Percentiles rank a stretch among this genome's conserved stretches.
phyloP scores from a whole-genome alignment of 2,797 vertebrate species.

The Pyrocephalus nanus region DNA sequence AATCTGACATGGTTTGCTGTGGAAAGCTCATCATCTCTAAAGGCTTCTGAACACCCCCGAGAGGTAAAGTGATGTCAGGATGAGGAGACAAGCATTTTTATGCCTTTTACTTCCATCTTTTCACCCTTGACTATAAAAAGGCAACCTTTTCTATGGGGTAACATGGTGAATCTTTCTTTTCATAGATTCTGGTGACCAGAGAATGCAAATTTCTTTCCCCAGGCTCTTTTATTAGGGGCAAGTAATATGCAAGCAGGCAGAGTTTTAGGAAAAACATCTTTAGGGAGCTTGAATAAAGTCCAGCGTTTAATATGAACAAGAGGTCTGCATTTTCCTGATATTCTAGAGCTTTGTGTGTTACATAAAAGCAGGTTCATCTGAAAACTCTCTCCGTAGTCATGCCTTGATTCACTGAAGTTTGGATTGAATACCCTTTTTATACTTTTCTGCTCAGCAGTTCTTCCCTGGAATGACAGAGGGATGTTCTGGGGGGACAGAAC shows the following conservation, averaged over 20 bases:
- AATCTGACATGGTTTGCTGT: not conserved
- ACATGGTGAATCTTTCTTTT: not conserved
- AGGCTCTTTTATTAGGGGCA: not conserved
- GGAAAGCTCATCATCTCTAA: not conserved
- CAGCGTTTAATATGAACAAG: not conserved
- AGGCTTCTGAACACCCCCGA: not conserved
- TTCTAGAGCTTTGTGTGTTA: not conserved
- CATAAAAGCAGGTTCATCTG: not conserved
- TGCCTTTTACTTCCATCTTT: not conserved
- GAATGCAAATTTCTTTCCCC: conserved; percentile 9
- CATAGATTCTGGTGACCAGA: not conserved
- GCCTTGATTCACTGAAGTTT: not conserved
- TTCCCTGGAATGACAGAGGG: not conserved
- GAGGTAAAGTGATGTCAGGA: not conserved
- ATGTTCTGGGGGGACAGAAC: not conserved
- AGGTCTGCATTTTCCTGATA: not conserved
- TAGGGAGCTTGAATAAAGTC: not conserved
- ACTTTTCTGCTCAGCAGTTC: not conserved
- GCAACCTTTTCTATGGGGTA: not conserved
- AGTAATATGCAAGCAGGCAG: not conserved
- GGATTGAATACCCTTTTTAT: not conserved
- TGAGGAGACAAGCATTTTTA: not conserved
- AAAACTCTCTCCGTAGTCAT: not conserved
- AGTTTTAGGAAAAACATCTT: not conserved
- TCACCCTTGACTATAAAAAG: not conserved